Conservation (phyloP, 2,888 invertebrate species). For the Cheilosia urbana region DNA sequence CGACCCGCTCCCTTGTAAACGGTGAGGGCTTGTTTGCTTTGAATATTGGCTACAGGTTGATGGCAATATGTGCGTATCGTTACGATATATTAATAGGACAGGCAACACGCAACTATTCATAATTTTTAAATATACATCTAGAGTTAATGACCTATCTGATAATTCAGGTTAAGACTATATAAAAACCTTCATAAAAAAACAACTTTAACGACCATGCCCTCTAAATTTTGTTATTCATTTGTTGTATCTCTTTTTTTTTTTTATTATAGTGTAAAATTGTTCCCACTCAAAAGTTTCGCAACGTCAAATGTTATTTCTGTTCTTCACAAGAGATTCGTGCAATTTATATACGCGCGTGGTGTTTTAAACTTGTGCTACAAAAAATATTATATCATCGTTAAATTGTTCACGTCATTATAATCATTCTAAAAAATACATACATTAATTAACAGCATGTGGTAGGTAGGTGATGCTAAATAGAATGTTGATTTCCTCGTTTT, state of each 20-base stretch:
- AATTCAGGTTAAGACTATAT: conserved; percentile 14
- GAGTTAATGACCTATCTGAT: conserved; percentile 34
- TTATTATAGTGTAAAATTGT: not conserved
- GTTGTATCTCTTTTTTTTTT: not conserved
- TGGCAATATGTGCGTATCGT: no score
- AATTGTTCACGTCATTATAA: not conserved
- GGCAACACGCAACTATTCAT: not conserved
- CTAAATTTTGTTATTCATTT: conserved; percentile 4
- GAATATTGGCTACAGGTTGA: no score
- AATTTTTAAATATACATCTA: not conserved
- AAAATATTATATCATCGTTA: conserved; percentile 51
- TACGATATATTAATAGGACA: no score
- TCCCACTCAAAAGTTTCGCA: conserved; percentile 30
- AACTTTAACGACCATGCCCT: conserved; percentile 14
- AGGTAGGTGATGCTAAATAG: conserved; percentile 39
- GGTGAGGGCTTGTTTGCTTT: no score
- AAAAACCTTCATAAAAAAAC: conserved; percentile 22
- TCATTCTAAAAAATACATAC: conserved; percentile 14
- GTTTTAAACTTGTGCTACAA: conserved; percentile 47
- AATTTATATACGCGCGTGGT: conserved; percentile 18
- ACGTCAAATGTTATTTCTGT: conserved; percentile 26
- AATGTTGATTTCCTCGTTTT: not conserved
- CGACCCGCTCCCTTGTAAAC: no score
- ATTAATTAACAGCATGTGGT: conserved; percentile 59
- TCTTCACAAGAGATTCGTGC: conserved; percentile 8